phyloP scores from a whole-genome alignment of 2,888 invertebrate species.

The Aspidiotus rigidus region DNA sequence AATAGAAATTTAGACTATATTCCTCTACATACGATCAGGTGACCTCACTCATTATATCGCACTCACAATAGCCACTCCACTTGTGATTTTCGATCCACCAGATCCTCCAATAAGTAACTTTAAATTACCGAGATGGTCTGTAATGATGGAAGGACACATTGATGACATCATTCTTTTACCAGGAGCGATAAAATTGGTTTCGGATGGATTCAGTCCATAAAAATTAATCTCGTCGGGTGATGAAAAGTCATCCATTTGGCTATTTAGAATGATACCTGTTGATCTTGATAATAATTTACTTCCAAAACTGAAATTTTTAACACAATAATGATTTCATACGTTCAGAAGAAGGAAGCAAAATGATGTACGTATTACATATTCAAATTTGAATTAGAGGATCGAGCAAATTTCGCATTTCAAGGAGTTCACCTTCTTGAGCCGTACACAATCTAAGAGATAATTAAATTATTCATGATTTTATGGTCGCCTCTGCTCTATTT shows the following conservation, averaged over 20 bases:
- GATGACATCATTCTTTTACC: constrained; percentile 78
- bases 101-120: constrained; percentile 49
- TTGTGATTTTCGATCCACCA: constrained; percentile 51
- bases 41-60: background rate
- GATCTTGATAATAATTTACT: constrained; percentile 53
- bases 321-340: background rate
- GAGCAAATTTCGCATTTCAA: no score
- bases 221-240: constrained; percentile 60
- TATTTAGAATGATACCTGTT: constrained; percentile 87
- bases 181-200: constrained; percentile 68
- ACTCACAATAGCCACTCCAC: constrained; percentile 44
- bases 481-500: no score
- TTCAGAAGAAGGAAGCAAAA: no score
- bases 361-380: no score
- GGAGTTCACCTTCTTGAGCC: no score
- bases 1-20: background rate
- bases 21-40: background rate
- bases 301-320: constrained; percentile 26
- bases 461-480: no score
- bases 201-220: constrained; percentile 65
- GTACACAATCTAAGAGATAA: no score
- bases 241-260: constrained; percentile 93
- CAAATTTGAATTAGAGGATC: no score
- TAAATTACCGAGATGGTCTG: constrained; percentile 47
- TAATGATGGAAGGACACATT: constrained; percentile 73